A percentile compares a stretch with the other conserved stretches of the same genome.
Evolutionary conservation across 2,797 vertebrate species (phyloP).

Genomic region (Hemibagrus guttatus): DNA sequence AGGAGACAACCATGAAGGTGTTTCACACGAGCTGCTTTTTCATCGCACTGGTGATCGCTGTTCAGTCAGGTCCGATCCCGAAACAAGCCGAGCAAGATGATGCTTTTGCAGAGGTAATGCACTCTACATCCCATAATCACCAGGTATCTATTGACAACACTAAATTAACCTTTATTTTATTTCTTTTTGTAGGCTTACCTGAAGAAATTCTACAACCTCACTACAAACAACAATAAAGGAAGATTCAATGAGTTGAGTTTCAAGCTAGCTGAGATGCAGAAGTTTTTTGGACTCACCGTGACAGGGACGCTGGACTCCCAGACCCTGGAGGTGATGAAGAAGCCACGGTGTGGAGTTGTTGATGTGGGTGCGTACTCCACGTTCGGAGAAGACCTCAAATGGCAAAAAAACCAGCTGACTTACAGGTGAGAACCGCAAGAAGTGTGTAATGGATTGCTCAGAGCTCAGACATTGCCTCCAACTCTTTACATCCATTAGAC

Average conservation of each 20-base stretch:
- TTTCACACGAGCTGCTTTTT: conserved; percentile 10
- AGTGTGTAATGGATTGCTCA: neutral
- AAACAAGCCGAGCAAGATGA: neutral
- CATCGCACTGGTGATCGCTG: conserved; percentile 16
- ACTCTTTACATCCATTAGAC: neutral
- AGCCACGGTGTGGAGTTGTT: conserved; percentile 86
- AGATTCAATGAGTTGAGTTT: conserved; percentile 65
- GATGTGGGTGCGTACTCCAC: conserved; percentile 77
- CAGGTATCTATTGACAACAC: neutral
- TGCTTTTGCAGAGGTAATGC: conserved; percentile 49
- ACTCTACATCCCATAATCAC: neutral
- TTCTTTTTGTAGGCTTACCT: conserved; percentile 64
- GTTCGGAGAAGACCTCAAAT: conserved; percentile 71
- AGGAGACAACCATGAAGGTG: conserved; percentile 27
- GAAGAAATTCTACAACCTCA: conserved; percentile 67
- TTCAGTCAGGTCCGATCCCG: conserved; percentile 4
- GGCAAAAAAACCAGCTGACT: conserved; percentile 80
- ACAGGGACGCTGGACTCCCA: conserved; percentile 79
- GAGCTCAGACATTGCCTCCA: neutral
- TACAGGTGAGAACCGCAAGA: conserved; percentile 79
- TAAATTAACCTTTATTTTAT: neutral
- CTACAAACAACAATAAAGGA: conserved; percentile 19
- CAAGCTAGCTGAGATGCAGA: conserved; percentile 66
- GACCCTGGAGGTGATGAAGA: conserved; percentile 85
- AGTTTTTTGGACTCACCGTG: conserved; percentile 73